Percentiles rank a stretch among this genome's conserved stretches.
Conservation (phyloP, 2,797 vertebrate species). For the Scolopax bukidnonensis region DNA sequence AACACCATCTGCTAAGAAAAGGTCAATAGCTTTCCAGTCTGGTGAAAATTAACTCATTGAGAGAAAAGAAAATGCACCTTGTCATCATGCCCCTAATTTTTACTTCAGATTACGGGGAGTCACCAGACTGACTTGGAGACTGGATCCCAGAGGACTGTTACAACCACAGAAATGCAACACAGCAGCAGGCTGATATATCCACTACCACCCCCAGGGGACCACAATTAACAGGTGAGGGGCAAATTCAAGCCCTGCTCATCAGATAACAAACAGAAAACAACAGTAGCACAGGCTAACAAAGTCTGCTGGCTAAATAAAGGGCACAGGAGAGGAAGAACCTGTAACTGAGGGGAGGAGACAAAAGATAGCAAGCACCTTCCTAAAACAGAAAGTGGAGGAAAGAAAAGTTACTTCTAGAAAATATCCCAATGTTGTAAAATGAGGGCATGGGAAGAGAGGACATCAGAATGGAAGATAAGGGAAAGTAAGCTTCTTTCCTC, state of each 20-base stretch:
- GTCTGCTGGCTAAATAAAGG: not conserved
- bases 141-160: not conserved
- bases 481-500: not conserved
- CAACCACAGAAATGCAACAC: not conserved
- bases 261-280: not conserved
- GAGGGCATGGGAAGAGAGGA: not conserved
- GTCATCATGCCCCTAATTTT: not conserved
- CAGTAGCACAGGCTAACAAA: not conserved
- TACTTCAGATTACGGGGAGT: not conserved
- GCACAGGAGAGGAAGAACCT: not conserved
- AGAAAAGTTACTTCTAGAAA: not conserved
- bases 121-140: not conserved
- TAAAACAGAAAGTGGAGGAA: not conserved
- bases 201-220: not conserved
- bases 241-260: not conserved
- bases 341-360: not conserved
- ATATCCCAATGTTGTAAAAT: not conserved
- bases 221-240: not conserved
- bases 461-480: fast-evolving
- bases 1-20: not conserved
- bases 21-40: not conserved
- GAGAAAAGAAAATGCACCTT: not conserved
- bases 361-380: not conserved
- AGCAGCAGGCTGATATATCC: not conserved
- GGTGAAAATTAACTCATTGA: not conserved